A percentile compares a stretch with the other conserved stretches of the same genome.
phyloP scores from a whole-genome alignment of 2,113 vertebrate species.

The Pristiophorus japonicus region DNA sequence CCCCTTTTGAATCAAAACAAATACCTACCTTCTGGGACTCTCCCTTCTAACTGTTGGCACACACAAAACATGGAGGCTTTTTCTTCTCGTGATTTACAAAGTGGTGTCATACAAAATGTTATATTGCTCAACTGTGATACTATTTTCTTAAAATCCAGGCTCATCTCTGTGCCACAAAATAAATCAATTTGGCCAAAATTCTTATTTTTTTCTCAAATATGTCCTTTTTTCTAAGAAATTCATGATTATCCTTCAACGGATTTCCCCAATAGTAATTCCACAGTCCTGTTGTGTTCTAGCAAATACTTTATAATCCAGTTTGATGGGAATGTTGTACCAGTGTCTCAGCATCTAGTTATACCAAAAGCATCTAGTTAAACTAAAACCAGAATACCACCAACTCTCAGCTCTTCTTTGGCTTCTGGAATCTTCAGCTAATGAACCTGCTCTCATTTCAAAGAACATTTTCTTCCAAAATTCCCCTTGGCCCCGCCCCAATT shows the following conservation, averaged over 20 bases:
- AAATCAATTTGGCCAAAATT: not conserved
- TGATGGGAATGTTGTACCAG: not conserved
- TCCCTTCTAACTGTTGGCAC: not conserved
- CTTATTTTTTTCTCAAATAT: not conserved
- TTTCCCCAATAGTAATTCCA: not conserved
- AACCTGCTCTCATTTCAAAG: not conserved
- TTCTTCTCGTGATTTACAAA: not conserved
- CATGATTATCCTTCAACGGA: not conserved
- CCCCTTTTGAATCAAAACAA: not conserved
- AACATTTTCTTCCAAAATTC: not conserved
- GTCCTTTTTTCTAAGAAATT: not conserved
- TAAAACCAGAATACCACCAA: not conserved
- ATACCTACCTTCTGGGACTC: not conserved
- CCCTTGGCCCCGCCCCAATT: not conserved
- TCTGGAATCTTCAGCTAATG: not conserved
- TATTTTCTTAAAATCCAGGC: too few species aligned
- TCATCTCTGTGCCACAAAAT: not conserved
- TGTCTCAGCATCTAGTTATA: not conserved
- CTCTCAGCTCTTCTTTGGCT: not conserved
- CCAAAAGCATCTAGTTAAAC: not conserved
- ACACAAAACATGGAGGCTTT: not conserved
- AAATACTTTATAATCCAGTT: not conserved
- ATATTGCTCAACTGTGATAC: not conserved
- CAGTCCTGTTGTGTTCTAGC: not conserved
- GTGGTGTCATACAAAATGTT: not conserved